phyloP scores from a whole-genome alignment of 1,140 invertebrate genomes.

The Globodera ellingtonae region DNA sequence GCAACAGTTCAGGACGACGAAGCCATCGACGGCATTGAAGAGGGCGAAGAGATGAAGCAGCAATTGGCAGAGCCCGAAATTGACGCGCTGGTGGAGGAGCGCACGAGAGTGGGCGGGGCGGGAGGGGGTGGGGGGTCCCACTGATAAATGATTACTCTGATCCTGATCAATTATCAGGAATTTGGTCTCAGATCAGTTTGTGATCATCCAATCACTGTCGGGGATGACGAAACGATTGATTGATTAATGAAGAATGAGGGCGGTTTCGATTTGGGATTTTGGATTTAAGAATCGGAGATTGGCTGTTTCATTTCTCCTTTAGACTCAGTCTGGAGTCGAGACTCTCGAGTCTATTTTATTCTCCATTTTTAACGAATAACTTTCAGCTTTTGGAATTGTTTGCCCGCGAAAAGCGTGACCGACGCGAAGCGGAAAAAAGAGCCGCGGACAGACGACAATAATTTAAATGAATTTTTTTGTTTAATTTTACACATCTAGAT shows the following conservation, averaged over 20 bases:
- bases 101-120: constrained; percentile 16
- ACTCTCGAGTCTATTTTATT: background rate
- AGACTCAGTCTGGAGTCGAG: too few relatives aligned
- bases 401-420: background rate
- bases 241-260: too few relatives aligned
- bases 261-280: too few relatives aligned
- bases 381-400: constrained; percentile 12
- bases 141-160: background rate
- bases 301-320: too few relatives aligned
- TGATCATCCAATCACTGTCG: too few relatives aligned
- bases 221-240: too few relatives aligned
- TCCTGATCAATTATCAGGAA: too few relatives aligned
- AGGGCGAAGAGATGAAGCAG: constrained; percentile 14
- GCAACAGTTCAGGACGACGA: background rate
- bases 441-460: background rate
- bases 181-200: too few relatives aligned
- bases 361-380: background rate
- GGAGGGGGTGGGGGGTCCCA: background rate
- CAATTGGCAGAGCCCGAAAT: constrained; percentile 36
- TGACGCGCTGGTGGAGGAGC: constrained; percentile 29
- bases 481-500: too few relatives aligned
- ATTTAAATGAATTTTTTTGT: background rate
- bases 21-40: constrained; percentile 19
- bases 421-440: constrained; percentile 5
- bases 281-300: too few relatives aligned